Evolutionary conservation across 2,797 vertebrate species (phyloP).

Genomic region (Cephalopachus bancanus): DNA sequence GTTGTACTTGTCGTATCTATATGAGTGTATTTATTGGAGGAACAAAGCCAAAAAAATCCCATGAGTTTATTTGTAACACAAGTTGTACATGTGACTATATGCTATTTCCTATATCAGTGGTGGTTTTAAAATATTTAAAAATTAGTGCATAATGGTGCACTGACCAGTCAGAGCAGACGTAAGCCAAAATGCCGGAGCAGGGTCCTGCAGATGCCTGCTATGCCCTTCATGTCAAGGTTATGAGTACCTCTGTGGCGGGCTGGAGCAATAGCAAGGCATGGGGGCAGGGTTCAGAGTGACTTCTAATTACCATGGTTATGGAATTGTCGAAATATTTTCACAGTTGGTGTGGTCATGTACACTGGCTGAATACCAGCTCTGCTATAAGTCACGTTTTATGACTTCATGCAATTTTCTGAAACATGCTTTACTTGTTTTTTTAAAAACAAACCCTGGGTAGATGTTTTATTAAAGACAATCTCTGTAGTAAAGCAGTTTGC

Average conservation of each 20-base stretch:
- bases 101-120: background rate
- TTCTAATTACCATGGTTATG: background rate
- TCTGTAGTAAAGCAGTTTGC: background rate
- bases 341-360: background rate
- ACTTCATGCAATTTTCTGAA: conserved; percentile 18
- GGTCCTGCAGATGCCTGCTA: background rate
- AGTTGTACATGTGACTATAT: background rate
- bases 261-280: background rate
- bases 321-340: background rate
- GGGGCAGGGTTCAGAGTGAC: background rate
- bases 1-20: background rate
- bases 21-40: background rate
- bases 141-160: background rate
- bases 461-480: background rate
- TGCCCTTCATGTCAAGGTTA: background rate
- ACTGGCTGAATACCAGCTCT: background rate
- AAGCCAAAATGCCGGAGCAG: background rate
- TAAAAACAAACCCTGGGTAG: background rate
- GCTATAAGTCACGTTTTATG: background rate
- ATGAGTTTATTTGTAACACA: background rate
- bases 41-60: background rate
- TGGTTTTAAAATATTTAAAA: background rate
- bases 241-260: too few relatives aligned
- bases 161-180: background rate
- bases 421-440: background rate